These are phyloP conservation scores for Tursiops truncatus DNA, from an alignment of 2,113 vertebrate genomes.

Conservation along the genomic window DNA sequence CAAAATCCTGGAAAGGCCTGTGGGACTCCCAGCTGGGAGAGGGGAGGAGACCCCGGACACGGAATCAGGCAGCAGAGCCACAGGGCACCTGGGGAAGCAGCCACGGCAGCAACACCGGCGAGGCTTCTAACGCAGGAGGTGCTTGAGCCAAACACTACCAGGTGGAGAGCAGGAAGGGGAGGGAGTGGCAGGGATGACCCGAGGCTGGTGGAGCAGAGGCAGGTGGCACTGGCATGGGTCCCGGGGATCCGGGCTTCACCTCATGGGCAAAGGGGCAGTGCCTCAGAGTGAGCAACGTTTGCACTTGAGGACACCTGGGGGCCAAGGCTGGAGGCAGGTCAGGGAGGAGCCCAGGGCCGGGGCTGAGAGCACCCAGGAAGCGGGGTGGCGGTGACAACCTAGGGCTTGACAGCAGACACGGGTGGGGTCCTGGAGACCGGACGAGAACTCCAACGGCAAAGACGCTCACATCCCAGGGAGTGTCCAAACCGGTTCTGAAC, in stretches of 20 bases:
- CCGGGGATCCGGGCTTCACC: not conserved
- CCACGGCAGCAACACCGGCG: not conserved
- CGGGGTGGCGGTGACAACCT: not conserved
- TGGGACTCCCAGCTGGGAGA: not conserved
- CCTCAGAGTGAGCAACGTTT: not conserved
- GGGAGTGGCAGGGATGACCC: not conserved
- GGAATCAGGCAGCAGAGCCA: rapidly evolving
- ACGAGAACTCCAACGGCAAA: not conserved
- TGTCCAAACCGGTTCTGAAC: not conserved
- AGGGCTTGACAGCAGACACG: not conserved
- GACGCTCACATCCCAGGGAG: not conserved
- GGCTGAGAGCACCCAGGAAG: not conserved
- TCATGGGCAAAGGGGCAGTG: not conserved
- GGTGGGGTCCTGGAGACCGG: not conserved
- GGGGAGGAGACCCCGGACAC: not conserved
- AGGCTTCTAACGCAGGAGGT: not conserved
- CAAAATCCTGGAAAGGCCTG: not conserved
- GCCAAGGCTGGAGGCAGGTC: not conserved
- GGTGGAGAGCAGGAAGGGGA: not conserved
- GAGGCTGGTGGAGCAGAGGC: not conserved
- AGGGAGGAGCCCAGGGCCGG: not conserved
- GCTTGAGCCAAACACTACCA: not conserved
- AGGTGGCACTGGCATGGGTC: not conserved
- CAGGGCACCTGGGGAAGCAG: not conserved
- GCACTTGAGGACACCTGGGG: not conserved